A percentile compares a stretch with the other conserved stretches of the same genome.
phyloP scores from a whole-genome alignment of 2,888 invertebrate genomes.

The Drosophila neonasuta region DNA sequence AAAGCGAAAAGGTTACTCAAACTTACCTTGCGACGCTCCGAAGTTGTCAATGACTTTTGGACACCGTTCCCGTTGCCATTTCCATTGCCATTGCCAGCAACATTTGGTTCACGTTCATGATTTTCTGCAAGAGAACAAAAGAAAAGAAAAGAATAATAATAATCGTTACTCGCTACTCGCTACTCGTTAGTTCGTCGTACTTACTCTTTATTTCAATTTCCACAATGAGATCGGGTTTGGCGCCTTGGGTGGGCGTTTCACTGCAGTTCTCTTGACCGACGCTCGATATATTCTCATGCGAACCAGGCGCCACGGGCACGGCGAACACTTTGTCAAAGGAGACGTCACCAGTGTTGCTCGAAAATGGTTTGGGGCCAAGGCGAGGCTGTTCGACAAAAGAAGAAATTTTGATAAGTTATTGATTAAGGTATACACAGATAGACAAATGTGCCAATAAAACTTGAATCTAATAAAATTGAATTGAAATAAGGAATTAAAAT shows the following conservation, averaged over 20 bases:
- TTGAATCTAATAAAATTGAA: conserved; percentile 1
- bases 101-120: conserved; percentile 45
- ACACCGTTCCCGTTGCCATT: conserved; percentile 83
- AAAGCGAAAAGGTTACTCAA: background rate
- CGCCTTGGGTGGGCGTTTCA: conserved; percentile 34
- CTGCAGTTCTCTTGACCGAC: conserved; percentile 54
- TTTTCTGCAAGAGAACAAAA: conserved; percentile 38
- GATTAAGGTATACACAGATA: background rate
- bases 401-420: conserved; percentile 21
- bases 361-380: conserved; percentile 93
- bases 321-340: conserved; percentile 92
- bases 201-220: conserved; percentile 84
- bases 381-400: conserved; percentile 85
- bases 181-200: conserved; percentile 42
- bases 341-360: conserved; percentile 89
- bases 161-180: background rate
- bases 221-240: conserved; percentile 80
- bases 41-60: conserved; percentile 88
- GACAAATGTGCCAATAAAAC: background rate
- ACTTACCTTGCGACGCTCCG: conserved; percentile 88
- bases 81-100: conserved; percentile 33
- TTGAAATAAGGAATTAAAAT: background rate
- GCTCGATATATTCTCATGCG: conserved; percentile 79
- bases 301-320: conserved; percentile 88
- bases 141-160: too few species aligned